phyloP scores from a whole-genome alignment of 2,797 vertebrate species.

The Typhlichthys eigenmanni region DNA sequence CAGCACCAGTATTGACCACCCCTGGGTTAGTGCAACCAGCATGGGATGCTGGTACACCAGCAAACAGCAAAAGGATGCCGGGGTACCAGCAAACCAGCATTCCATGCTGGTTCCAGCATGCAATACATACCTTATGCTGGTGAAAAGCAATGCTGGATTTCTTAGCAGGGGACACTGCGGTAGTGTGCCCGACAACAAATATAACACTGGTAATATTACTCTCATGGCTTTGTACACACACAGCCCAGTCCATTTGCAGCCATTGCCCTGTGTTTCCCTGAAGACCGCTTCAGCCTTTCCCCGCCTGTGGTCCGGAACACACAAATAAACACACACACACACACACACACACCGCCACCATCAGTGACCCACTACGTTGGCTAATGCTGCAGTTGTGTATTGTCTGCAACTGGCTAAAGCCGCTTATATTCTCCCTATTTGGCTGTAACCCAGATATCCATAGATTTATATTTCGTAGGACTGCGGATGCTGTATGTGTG shows the following conservation, averaged over 20 bases:
- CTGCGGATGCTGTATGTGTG: slow-evolving; percentile 36
- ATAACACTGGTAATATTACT: too few relatives aligned
- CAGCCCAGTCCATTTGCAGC: slow-evolving; percentile 46
- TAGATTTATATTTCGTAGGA: slow-evolving; percentile 57
- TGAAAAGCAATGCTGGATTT: too few relatives aligned
- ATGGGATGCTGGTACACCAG: too few relatives aligned
- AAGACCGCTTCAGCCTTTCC: slow-evolving; percentile 24
- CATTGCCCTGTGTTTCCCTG: slow-evolving; percentile 18
- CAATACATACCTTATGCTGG: too few relatives aligned
- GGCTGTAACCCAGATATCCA: slow-evolving; percentile 57
- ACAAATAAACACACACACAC: slow-evolving; percentile 7
- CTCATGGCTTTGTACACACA: slow-evolving; percentile 4
- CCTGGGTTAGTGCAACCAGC: too few relatives aligned
- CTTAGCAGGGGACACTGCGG: too few relatives aligned
- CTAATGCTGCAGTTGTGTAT: slow-evolving; percentile 60
- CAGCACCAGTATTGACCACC: too few relatives aligned
- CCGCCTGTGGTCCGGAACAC: slow-evolving; percentile 40
- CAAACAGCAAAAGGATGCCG: too few relatives aligned
- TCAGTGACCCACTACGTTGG: slow-evolving; percentile 64
- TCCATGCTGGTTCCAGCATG: too few relatives aligned
- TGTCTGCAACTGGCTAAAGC: slow-evolving; percentile 68
- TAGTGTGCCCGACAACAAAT: too few relatives aligned
- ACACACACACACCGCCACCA: slow-evolving; percentile 15
- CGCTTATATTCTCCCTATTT: slow-evolving; percentile 57
- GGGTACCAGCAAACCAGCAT: too few relatives aligned